Percentiles rank a stretch among this genome's conserved stretches.
phyloP scores from a whole-genome alignment of 2,888 invertebrate genomes.

The Conus canariensis region DNA sequence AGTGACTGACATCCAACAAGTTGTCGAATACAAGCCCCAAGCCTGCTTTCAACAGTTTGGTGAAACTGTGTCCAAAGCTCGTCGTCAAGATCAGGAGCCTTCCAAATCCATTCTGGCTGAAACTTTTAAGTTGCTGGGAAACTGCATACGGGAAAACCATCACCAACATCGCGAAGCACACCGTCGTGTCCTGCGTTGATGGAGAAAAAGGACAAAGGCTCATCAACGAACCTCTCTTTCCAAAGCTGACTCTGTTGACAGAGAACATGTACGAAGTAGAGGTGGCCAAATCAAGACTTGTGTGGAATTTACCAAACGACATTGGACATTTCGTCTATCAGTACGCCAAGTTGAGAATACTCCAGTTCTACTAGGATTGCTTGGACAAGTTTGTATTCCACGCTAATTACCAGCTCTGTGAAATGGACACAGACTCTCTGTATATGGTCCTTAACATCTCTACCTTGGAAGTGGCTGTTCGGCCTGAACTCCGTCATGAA shows the following conservation, averaged over 20 bases:
- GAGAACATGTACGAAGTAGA: constrained; percentile 49
- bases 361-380: constrained; percentile 55
- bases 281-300: constrained; percentile 48
- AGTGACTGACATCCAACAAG: constrained; percentile 50
- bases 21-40: constrained; percentile 48
- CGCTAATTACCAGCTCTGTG: constrained; percentile 49
- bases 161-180: constrained; percentile 54
- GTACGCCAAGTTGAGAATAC: constrained; percentile 38
- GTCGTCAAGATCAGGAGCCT: constrained; percentile 47
- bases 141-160: constrained; percentile 54
- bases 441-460: background rate
- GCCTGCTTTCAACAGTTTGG: constrained; percentile 50
- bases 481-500: background rate
- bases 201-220: constrained; percentile 48
- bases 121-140: constrained; percentile 48
- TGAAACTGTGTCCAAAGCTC: constrained; percentile 46
- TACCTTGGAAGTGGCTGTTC: background rate
- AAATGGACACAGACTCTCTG: constrained; percentile 48
- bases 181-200: constrained; percentile 46
- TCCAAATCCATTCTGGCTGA: constrained; percentile 40
- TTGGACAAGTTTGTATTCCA: constrained; percentile 54
- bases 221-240: constrained; percentile 50
- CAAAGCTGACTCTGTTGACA: constrained; percentile 49
- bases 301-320: constrained; percentile 55
- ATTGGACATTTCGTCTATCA: constrained; percentile 56